Evolutionary conservation across 2,113 vertebrate species (phyloP).

Genomic region (Carettochelys insculpta): DNA sequence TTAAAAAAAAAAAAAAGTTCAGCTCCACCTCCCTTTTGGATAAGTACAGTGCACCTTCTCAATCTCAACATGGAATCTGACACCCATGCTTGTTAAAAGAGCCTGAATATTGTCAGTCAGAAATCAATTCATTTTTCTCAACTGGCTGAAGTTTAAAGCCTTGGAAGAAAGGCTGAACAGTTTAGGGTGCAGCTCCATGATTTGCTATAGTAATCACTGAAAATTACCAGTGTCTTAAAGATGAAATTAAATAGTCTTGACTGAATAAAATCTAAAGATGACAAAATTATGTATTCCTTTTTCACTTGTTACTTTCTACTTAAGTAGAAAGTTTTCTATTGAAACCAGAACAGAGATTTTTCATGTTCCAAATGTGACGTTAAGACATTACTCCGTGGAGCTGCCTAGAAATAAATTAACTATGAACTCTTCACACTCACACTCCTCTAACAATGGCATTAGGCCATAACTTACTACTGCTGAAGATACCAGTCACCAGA

Average conservation of each 20-base stretch:
- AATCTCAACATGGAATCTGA: background rate
- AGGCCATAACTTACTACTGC: background rate
- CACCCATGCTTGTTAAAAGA: background rate
- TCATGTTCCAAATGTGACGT: background rate
- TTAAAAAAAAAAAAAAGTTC: background rate
- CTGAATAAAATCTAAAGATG: background rate
- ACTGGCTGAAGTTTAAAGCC: background rate
- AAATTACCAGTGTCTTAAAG: background rate
- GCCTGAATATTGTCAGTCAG: background rate
- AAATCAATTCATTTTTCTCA: background rate
- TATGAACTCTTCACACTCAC: background rate
- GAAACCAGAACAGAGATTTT: background rate
- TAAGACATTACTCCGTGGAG: background rate
- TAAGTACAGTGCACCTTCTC: background rate
- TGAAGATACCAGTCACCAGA: background rate
- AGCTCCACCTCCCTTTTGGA: background rate
- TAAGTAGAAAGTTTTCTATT: background rate
- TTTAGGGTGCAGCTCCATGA: fast-evolving
- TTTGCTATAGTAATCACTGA: background rate
- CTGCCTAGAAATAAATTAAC: background rate
- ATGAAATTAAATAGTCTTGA: background rate
- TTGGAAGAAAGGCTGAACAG: background rate
- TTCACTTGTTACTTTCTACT: background rate
- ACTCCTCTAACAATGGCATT: background rate
- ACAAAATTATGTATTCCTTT: no score